Base-by-base conservation (phyloP, 2,113 vertebrate genomes). In the Ammodytes dubius region DNA sequence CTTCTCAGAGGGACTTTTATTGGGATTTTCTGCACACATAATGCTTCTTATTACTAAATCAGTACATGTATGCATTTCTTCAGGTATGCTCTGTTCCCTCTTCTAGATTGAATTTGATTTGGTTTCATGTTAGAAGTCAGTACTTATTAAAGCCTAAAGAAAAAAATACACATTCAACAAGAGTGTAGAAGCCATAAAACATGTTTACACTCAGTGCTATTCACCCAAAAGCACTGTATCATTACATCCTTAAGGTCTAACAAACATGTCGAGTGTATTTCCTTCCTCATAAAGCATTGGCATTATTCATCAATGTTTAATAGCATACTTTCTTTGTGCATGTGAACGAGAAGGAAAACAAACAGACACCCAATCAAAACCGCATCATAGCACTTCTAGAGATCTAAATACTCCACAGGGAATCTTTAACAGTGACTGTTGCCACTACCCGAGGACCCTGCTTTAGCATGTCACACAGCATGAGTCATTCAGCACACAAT, bases 401-500 rank as follows among this genome's bases (percentile, higher is more conserved):
- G 56, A 15, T 49, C 56, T 53, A 10, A 46, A 27, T 27, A 46
- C 64, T 9, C 39, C 6, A 42, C 15, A 47, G 56, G 57, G 27
- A 49, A 11, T 4, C 58, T 70, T 63, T n/a, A 40, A 67, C 49
- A 54, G 63, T 2, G 74, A 74, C 46, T 1, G 6, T 19, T 53
- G n/a, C 53, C 53, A 47, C 67, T 67, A 75, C 43, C 45, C 2
- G 46, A 78, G 65, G 7, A 74, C 64, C 42, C 65, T 27, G 71
- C 58, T 17, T 73, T 68, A 52, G 80, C 49, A 43, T 81, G 83
- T 91, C 87, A 58, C 78, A 53, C 79, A 56, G 65, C 71, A 14
- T 89, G 92, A 89, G 83, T 92, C 90, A 93, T 50, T 46, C 63
- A 4, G 75, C 65, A 78, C 87, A 84, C 76, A 81, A 78, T 87